Evolutionary conservation across 2,797 vertebrate genomes (phyloP), one percentile per base, ranked within the genome.

Genomic region (Oceanodroma leucorhoa): DNA sequence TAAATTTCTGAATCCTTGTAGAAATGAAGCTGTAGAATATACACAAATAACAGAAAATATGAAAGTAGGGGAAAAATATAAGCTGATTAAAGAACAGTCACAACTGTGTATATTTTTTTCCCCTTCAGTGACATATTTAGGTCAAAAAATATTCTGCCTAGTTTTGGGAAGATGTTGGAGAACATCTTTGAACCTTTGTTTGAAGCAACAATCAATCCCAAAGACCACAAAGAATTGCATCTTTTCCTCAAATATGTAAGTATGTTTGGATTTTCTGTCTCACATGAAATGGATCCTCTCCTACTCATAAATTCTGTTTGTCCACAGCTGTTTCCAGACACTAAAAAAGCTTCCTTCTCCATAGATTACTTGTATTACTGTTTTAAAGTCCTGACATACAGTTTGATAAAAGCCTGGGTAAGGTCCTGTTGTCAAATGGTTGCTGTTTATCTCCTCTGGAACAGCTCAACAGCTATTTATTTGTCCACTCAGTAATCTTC

Each of bases 231-330:
- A 95, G 98, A 98, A 79, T 95, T 98, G 41, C 98, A 99, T 6
- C 97, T 99, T 20, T 99, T 99, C 95, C 96, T 99, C 43, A 99
- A 99, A 99, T 99, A 99, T 1, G 99, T 99, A 97, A 98, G 99
- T 98, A 77, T 55, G 30, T 83, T 77, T 61, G 40, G 15, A 24
- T 58, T 83, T 91, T 78, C 19, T 89, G 30, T 71, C 34, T 95
- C 43, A 26, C 8, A 11, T 62, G 45, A 72, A 87, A 88, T n/a
- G 2, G 34, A 60, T 72, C 30, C 9, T 85, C 20, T 93, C 14
- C 50, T 70, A 27, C 23, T 64, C 4, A 9, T 43, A 27, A 32
- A 34, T 26, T 53, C 64, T 41, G 32, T 57, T 67, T 17, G 16
- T 29, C 18, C n/a, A 55, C 48, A 95, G 55, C 65, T 86, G 36